Evolutionary conservation across 2,888 invertebrate species (phyloP), one percentile per base, ranked within the genome.

Genomic region (Imbricaverruca yamaguchii): DNA sequence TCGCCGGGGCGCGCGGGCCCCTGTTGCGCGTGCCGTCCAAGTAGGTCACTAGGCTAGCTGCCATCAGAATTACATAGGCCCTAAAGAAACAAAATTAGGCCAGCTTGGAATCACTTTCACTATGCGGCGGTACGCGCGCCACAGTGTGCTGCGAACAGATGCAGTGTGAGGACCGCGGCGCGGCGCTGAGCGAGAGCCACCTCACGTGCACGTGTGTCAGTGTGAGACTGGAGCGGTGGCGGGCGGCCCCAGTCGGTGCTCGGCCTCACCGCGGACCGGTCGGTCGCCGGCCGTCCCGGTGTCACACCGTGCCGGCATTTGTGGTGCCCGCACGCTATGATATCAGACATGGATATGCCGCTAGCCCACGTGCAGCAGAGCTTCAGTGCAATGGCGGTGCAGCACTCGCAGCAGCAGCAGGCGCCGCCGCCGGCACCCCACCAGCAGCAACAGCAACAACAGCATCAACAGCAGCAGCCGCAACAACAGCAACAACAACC

Each of bases 21-120:
- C 57, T 79, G 79, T 79, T 79, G 57, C 79, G 13, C 79, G 79
- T 25, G 79, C 23, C 79, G 13, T 57, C 79, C 57, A 79, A 79
- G 79, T 79, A 25, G 79, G 79, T 79, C 79, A 79, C 79, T 79
- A 21, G 79, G 79, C 79, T 79, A 79, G 79, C 79, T 57, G 79
- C 79, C n/a, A 79, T 79, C 79, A 57, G 79, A 21, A 23, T 79
- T 79, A 79, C 79, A 59, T 57, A 57, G 79, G 79, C 79, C 57
- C 57, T 23, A 57, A 79, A 79, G 79, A 57, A 79, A 57, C 79
- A 7, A 23, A 79, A 79, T 79, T 79, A 59, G 79, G 79, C 79
- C 79, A 79, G 79, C 79, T 79, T 57, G 8, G 79, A 57, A 57
- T 79, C 79, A 79, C 79, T 79, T 79, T 79, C 79, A 79, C 79